Evolutionary conservation across 2,113 vertebrate genomes (phyloP).

Genomic region (Tichodroma muraria): DNA sequence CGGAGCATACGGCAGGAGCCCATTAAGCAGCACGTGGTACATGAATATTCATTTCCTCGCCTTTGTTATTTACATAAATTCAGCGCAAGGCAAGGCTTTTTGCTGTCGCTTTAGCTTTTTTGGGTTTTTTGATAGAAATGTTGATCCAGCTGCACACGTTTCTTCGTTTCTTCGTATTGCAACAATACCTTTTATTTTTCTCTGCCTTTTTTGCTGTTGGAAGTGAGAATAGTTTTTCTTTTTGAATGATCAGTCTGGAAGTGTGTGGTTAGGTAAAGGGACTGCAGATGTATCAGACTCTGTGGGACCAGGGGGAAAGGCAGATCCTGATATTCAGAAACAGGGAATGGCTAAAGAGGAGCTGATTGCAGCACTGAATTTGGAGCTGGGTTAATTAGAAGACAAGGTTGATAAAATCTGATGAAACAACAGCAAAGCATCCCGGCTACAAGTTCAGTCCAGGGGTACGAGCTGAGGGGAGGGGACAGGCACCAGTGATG

Average conservation of each 20-base stretch:
- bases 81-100: not conserved
- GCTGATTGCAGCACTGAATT: not conserved
- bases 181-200: not conserved
- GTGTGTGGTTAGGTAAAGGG: not conserved
- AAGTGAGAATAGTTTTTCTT: not conserved
- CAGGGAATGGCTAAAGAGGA: not conserved
- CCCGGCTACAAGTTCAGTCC: slow-evolving; percentile 14
- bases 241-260: not conserved
- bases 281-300: not conserved
- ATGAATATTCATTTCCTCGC: slow-evolving; percentile 7
- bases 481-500: not conserved
- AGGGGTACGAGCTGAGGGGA: not conserved
- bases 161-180: not conserved
- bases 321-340: not conserved
- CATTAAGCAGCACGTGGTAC: not conserved
- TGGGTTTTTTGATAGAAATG: not conserved
- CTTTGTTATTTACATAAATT: slow-evolving; percentile 25
- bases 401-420: not conserved
- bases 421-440: not conserved
- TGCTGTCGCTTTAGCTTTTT: not conserved
- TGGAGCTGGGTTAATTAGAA: not conserved
- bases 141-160: not conserved
- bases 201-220: not conserved
- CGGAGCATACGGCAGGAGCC: not conserved
- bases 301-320: not conserved